Conservation (phyloP, 2,113 vertebrate species). For the Tragulus kanchil region DNA sequence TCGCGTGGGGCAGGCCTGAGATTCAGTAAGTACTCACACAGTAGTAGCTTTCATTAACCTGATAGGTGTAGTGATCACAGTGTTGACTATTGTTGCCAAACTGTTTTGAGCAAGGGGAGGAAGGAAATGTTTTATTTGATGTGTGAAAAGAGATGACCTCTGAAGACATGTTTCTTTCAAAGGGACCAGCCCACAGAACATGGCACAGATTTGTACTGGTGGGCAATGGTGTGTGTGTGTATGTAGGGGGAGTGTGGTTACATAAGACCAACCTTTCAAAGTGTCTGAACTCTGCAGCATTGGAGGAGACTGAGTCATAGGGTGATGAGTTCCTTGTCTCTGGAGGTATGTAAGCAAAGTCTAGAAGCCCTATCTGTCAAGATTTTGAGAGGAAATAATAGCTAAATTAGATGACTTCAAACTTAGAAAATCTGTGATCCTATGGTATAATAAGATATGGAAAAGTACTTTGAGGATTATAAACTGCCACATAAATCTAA, state of each 20-base stretch:
- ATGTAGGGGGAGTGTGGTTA: neutral
- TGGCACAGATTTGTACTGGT: neutral
- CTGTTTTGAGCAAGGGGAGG: slow-evolving; percentile 50
- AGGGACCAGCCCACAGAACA: neutral
- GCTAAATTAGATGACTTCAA: slow-evolving; percentile 40
- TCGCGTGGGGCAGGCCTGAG: neutral
- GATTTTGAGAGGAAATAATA: slow-evolving; percentile 4
- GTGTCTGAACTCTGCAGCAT: neutral
- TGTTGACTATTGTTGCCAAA: neutral
- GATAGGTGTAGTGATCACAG: neutral
- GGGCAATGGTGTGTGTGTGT: no score
- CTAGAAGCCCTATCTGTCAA: neutral
- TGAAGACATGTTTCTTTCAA: slow-evolving; percentile 2
- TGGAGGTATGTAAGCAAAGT: neutral
- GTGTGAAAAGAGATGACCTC: slow-evolving; percentile 23
- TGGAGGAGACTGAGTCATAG: neutral
- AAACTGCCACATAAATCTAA: slow-evolving; percentile 66
- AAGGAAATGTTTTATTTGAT: slow-evolving; percentile 53
- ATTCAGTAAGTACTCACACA: neutral
- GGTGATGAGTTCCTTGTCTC: neutral
- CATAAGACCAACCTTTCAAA: neutral
- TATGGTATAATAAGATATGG: slow-evolving; percentile 15
- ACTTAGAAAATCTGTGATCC: slow-evolving; percentile 44
- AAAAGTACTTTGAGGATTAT: slow-evolving; percentile 61
- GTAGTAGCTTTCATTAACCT: neutral